These are phyloP conservation scores for Coenonympha glycerion DNA, from an alignment of 2,888 invertebrate species.

Conservation along the genomic window DNA sequence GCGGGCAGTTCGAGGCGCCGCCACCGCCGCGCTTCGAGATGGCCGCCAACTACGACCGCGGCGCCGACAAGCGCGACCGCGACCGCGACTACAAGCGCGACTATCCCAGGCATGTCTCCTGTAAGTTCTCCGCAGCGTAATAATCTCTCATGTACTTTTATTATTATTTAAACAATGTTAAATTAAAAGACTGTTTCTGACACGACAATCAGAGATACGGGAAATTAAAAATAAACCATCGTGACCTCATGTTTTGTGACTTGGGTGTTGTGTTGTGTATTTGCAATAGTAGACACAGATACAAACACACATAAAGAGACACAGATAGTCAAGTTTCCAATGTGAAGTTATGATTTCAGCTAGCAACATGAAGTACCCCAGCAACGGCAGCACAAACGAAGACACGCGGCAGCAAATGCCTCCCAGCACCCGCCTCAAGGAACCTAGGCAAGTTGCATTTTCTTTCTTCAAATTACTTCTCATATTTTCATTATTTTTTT, in stretches of 20 bases:
- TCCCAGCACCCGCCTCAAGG: slow-evolving; percentile 65
- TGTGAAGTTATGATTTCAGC: slow-evolving; percentile 50
- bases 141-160: no score
- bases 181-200: no score
- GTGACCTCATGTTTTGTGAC: no score
- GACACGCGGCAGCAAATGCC: slow-evolving; percentile 66
- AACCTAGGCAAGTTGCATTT: slow-evolving; percentile 48
- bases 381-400: slow-evolving; percentile 58
- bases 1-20: slow-evolving; percentile 72
- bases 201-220: no score
- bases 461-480: no score
- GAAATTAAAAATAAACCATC: no score
- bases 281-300: no score
- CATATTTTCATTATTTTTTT: no score
- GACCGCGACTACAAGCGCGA: slow-evolving; percentile 71
- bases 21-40: slow-evolving; percentile 77
- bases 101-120: slow-evolving; percentile 62
- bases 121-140: slow-evolving; percentile 43
- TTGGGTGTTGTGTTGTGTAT: no score
- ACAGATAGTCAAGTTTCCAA: no score
- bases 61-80: slow-evolving; percentile 59
- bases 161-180: no score
- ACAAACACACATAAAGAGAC: no score
- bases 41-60: slow-evolving; percentile 58
- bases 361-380: slow-evolving; percentile 60